These are phyloP conservation scores for Equus przewalskii DNA, from an alignment of 2,113 vertebrate genomes.

Conservation along the genomic window DNA sequence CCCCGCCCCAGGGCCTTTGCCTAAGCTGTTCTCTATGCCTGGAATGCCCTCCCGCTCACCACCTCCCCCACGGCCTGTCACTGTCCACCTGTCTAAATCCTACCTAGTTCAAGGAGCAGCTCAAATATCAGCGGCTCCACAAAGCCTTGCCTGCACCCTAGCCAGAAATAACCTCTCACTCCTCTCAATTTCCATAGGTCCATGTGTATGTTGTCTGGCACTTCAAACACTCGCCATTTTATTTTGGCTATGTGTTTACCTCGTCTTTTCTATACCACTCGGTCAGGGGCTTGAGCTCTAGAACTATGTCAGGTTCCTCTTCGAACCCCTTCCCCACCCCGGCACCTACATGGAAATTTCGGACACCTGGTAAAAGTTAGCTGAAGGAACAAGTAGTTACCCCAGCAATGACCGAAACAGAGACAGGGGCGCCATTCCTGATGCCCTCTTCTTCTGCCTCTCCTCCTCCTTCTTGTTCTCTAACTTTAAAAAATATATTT, in stretches of 20 bases:
- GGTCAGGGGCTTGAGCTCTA: background rate
- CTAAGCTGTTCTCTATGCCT: conserved; percentile 80
- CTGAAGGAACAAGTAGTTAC: background rate
- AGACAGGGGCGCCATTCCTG: conserved; percentile 27
- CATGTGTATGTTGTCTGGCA: background rate
- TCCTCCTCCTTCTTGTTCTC: background rate
- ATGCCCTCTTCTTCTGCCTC: background rate
- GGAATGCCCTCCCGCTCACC: conserved; percentile 74
- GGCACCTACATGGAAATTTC: background rate
- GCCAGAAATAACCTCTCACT: conserved; percentile 77
- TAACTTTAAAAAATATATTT: background rate
- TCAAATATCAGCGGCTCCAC: conserved; percentile 77
- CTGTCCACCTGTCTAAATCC: conserved; percentile 81
- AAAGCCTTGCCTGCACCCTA: background rate
- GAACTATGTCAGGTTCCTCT: background rate
- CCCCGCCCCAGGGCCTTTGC: conserved; percentile 22
- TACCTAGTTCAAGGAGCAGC: conserved; percentile 79
- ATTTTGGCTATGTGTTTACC: background rate
- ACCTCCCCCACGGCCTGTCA: conserved; percentile 34
- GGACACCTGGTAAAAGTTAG: background rate
- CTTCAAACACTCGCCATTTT: background rate
- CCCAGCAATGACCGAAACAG: conserved; percentile 36
- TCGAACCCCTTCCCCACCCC: background rate
- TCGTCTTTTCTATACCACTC: background rate
- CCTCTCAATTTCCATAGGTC: conserved; percentile 53